Evolutionary conservation across 2,888 invertebrate genomes (phyloP).

Genomic region (Drosophila picticornis): DNA sequence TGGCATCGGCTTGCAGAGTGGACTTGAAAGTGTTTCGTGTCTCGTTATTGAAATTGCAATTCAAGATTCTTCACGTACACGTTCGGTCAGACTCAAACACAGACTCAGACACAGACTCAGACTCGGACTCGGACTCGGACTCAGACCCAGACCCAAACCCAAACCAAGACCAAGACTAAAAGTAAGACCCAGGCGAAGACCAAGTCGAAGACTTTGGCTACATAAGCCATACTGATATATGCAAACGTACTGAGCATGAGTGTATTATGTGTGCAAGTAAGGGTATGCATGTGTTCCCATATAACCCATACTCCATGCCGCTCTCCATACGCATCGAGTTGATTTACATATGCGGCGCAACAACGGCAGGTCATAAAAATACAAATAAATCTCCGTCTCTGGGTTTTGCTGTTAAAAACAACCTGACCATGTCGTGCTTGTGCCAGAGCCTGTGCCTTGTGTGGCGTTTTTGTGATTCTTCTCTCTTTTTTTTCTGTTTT

Average conservation of each 20-base stretch:
- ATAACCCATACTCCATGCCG: constrained; percentile 2
- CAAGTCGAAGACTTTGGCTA: background rate
- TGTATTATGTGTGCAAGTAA: background rate
- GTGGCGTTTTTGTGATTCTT: constrained; percentile 39
- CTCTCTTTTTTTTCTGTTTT: background rate
- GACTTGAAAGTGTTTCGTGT: constrained; percentile 77
- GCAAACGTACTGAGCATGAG: background rate
- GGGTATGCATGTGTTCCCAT: background rate
- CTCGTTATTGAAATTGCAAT: constrained; percentile 79
- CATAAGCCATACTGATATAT: constrained; percentile 1
- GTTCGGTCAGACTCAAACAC: constrained; percentile 27
- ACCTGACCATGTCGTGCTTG: constrained; percentile 74
- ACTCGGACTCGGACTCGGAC: background rate
- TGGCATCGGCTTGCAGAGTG: constrained; percentile 60
- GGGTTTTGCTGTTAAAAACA: constrained; percentile 68
- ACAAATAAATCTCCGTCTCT: constrained; percentile 59
- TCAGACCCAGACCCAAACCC: background rate
- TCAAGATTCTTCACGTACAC: constrained; percentile 78
- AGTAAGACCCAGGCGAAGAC: background rate
- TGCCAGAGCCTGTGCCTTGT: constrained; percentile 23
- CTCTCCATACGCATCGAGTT: constrained; percentile 58
- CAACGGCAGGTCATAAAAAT: constrained; percentile 65
- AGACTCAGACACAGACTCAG: background rate
- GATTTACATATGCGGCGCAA: constrained; percentile 69
- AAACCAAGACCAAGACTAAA: background rate